phyloP scores from a whole-genome alignment of 1,140 invertebrate genomes.

The Tetragnatha versicolor region DNA sequence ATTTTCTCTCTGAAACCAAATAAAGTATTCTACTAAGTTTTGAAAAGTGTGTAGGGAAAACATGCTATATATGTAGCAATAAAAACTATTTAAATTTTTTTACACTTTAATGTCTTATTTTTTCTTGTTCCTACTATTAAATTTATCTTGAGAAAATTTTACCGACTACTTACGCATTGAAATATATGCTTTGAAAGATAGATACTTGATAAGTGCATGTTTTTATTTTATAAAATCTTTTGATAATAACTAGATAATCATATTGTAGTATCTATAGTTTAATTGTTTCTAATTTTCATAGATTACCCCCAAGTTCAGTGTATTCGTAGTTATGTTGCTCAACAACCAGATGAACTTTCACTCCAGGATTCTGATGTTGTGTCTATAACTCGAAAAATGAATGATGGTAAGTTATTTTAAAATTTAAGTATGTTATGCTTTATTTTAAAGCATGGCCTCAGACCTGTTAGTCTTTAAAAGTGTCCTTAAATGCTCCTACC shows the following conservation, averaged over 20 bases:
- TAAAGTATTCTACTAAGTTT: background rate
- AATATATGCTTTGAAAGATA: too few relatives aligned
- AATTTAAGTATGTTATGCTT: too few relatives aligned
- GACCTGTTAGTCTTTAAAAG: too few relatives aligned
- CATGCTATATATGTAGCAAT: background rate
- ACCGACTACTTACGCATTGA: too few relatives aligned
- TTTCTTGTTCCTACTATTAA: background rate
- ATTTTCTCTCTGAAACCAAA: background rate
- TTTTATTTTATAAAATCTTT: too few relatives aligned
- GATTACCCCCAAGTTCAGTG: constrained; percentile 75
- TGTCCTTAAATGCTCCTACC: too few relatives aligned
- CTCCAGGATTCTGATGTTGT: constrained; percentile 86
- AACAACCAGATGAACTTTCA: constrained; percentile 88
- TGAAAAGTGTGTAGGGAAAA: background rate
- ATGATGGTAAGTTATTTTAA: constrained; percentile 83
- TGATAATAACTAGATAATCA: too few relatives aligned
- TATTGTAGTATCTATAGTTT: too few relatives aligned
- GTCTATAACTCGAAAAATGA: constrained; percentile 87
- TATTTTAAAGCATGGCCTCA: too few relatives aligned
- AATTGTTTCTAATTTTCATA: too few relatives aligned
- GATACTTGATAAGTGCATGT: too few relatives aligned
- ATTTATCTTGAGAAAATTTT: too few relatives aligned
- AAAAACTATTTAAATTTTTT: background rate
- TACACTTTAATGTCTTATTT: background rate
- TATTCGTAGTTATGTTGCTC: constrained; percentile 77